Evolutionary conservation across 2,113 vertebrate genomes (phyloP).

Genomic region (Parus major): DNA sequence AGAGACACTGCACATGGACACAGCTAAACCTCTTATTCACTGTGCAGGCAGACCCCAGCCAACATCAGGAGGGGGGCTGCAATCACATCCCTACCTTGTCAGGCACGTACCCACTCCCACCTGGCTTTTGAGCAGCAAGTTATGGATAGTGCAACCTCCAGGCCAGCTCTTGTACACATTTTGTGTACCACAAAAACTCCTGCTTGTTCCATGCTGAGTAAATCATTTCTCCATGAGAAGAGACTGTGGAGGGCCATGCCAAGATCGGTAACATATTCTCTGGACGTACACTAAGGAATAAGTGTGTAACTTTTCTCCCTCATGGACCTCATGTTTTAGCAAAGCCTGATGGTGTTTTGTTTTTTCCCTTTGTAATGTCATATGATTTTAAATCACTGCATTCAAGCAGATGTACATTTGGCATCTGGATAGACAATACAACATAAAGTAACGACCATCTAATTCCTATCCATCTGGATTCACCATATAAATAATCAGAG

Average conservation of each 20-base stretch:
- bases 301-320: neutral
- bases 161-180: neutral
- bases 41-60: neutral
- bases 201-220: neutral
- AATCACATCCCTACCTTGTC: neutral
- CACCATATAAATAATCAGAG: neutral
- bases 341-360: neutral
- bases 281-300: neutral
- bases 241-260: neutral
- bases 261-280: neutral
- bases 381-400: neutral
- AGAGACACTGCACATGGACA: fast-evolving
- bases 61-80: neutral
- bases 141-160: neutral
- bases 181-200: neutral
- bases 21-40: neutral
- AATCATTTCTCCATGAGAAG: neutral
- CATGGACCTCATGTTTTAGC: neutral
- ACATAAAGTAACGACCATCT: neutral
- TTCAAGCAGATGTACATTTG: neutral
- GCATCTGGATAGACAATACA: neutral
- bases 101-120: neutral
- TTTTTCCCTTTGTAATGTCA: neutral
- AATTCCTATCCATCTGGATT: neutral
- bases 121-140: neutral